These are phyloP conservation scores for Zonitis immaculata DNA, from an alignment of 2,888 invertebrate species.

Conservation along the genomic window DNA sequence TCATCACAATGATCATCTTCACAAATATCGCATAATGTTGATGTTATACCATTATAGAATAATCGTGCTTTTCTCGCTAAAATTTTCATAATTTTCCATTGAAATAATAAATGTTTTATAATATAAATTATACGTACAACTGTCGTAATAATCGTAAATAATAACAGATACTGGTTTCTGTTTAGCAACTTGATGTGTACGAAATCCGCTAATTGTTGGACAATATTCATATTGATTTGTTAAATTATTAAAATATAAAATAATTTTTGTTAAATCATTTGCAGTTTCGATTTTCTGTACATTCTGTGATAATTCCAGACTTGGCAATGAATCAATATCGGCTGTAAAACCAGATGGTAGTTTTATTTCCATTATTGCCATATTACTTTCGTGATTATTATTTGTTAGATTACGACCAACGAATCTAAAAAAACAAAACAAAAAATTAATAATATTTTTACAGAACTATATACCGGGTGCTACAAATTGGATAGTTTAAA, in stretches of 20 bases:
- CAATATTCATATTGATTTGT: conserved; percentile 60
- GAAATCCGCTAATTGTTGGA: conserved; percentile 76
- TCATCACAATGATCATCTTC: conserved; percentile 61
- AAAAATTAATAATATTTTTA: too few species aligned
- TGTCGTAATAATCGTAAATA: conserved; percentile 88
- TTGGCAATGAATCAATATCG: conserved; percentile 68
- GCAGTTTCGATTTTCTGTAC: conserved; percentile 66
- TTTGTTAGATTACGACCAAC: conserved; percentile 55
- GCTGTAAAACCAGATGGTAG: conserved; percentile 89
- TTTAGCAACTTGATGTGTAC: conserved; percentile 77
- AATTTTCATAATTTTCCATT: conserved; percentile 15
- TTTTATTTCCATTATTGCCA: conserved; percentile 86
- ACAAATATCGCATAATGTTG: conserved; percentile 79
- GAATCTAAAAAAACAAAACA: conserved; percentile 51
- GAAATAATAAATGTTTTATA: neutral
- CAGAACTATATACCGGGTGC: too few species aligned
- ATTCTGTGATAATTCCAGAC: conserved; percentile 53
- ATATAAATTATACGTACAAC: conserved; percentile 59
- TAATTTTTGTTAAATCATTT: conserved; percentile 60
- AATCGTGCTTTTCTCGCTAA: conserved; percentile 77
- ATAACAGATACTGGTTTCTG: conserved; percentile 82
- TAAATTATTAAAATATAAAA: conserved; percentile 70
- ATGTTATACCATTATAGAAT: conserved; percentile 69
- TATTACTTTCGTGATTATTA: conserved; percentile 71
- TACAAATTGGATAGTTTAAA: too few species aligned